Percentiles rank a stretch among this genome's conserved stretches.
Conservation (phyloP, 2,113 vertebrate species). For the Dolichotis patagonum region DNA sequence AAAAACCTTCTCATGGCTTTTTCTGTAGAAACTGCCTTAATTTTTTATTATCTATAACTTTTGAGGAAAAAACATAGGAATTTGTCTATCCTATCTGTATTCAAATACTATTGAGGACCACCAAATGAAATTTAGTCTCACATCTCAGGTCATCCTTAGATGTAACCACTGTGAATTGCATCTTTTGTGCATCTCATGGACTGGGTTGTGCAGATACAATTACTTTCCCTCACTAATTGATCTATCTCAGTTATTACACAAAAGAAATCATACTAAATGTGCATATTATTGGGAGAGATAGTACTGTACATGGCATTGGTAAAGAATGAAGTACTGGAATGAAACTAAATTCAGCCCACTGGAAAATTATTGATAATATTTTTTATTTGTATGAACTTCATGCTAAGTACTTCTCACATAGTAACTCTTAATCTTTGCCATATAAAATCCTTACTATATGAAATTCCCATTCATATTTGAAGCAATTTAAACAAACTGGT, state of each 20-base stretch:
- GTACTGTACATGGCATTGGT: background rate
- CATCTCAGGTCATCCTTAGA: background rate
- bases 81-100: background rate
- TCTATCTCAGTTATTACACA: background rate
- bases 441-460: background rate
- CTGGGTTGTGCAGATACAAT: background rate
- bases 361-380: background rate
- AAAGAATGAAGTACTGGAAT: background rate
- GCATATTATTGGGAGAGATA: background rate
- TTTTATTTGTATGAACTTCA: background rate
- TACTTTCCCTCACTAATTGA: background rate
- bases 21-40: background rate
- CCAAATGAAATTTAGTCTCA: background rate
- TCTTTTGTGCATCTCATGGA: background rate
- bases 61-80: background rate
- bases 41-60: background rate
- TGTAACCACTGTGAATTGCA: background rate
- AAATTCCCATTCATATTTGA: background rate
- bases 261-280: background rate
- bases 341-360: background rate
- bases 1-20: background rate
- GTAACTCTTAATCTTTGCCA: background rate
- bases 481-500: constrained; percentile 1
- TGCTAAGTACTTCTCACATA: background rate
- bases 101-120: background rate